Percentiles rank a stretch among this genome's conserved stretches.
These are phyloP conservation scores for Pterostichus niger DNA, from an alignment of 2,888 invertebrate species.

Conservation along the genomic window DNA sequence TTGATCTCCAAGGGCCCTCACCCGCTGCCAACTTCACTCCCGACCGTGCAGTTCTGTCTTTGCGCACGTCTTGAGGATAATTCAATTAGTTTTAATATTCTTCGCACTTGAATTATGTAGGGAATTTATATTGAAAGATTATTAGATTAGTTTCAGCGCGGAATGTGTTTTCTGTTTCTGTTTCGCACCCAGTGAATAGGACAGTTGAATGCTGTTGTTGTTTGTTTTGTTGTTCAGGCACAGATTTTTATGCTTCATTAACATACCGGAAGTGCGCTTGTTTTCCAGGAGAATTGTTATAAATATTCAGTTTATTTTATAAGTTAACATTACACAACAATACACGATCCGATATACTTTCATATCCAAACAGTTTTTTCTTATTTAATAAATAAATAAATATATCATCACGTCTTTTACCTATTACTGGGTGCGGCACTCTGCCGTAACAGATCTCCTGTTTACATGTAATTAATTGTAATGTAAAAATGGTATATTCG, in stretches of 20 bases:
- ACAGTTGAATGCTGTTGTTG: neutral
- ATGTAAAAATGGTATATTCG: too few species aligned
- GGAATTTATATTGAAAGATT: constrained; percentile 64
- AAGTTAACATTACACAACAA: too few species aligned
- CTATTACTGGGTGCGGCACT: too few species aligned
- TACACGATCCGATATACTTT: too few species aligned
- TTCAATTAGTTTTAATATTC: constrained; percentile 66
- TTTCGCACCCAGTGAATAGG: neutral
- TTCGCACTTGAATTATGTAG: constrained; percentile 62
- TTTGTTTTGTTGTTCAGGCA: neutral
- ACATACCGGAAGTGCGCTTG: neutral
- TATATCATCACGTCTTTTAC: too few species aligned
- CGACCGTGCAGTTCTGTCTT: constrained; percentile 23
- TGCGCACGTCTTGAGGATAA: constrained; percentile 57
- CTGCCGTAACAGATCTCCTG: too few species aligned
- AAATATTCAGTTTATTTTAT: neutral
- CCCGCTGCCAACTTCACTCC: constrained; percentile 9
- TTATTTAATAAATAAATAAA: too few species aligned
- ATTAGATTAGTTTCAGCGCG: constrained; percentile 61
- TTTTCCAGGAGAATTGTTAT: neutral
- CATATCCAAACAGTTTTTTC: too few species aligned
- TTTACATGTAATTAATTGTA: too few species aligned
- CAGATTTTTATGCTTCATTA: neutral
- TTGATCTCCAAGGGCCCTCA: constrained; percentile 5
- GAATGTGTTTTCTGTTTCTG: constrained; percentile 43